A percentile compares a stretch with the other conserved stretches of the same genome.
Conservation (phyloP, 1,140 invertebrate genomes). For the Diprion similis region DNA sequence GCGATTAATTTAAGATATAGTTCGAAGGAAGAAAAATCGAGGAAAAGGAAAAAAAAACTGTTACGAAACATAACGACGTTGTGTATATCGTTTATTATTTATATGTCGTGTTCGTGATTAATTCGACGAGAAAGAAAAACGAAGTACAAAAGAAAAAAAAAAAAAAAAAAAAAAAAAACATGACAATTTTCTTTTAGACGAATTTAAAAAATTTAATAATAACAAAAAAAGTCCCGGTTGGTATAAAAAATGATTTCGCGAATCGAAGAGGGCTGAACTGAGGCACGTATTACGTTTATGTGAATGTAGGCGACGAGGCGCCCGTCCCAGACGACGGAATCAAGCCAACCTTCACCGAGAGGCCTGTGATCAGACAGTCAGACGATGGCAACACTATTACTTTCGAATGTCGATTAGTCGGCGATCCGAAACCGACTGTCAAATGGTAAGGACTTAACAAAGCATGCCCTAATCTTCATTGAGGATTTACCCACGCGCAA, state of each 20-base stretch:
- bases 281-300: slow-evolving; percentile 37
- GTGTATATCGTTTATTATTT: not conserved
- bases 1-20: too few relatives aligned
- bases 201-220: too few relatives aligned
- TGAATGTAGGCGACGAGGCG: slow-evolving; percentile 85
- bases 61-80: too few relatives aligned
- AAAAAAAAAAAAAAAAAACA: too few relatives aligned
- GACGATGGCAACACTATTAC: slow-evolving; percentile 91
- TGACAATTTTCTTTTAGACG: too few relatives aligned
- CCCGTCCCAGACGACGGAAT: slow-evolving; percentile 87
- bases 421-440: slow-evolving; percentile 90
- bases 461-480: not conserved
- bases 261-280: not conserved
- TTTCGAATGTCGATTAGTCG: slow-evolving; percentile 95
- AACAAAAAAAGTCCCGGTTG: too few relatives aligned
- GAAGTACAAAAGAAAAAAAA: not conserved
- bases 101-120: not conserved
- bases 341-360: slow-evolving; percentile 95
- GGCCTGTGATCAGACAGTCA: slow-evolving; percentile 93
- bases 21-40: too few relatives aligned
- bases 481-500: not conserved
- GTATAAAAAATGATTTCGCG: too few relatives aligned
- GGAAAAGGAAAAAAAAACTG: too few relatives aligned
- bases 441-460: slow-evolving; percentile 80
- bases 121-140: not conserved